Conservation (phyloP, 2,113 vertebrate genomes). For the Ellobius talpinus region DNA sequence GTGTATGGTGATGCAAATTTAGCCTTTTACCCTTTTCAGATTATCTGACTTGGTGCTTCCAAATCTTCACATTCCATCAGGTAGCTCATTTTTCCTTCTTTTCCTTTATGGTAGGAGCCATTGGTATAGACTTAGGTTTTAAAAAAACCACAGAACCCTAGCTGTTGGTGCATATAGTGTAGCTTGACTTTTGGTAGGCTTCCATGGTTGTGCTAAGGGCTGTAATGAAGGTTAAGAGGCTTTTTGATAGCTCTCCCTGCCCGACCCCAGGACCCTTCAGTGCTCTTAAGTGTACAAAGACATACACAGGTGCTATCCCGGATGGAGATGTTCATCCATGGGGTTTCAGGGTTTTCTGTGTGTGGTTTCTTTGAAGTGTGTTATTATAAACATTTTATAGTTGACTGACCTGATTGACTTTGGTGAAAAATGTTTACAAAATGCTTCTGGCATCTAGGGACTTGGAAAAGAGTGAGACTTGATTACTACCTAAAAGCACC, state of each 20-base stretch:
- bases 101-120: constrained; percentile 15
- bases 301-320: neutral
- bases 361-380: neutral
- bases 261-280: neutral
- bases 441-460: neutral
- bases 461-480: neutral
- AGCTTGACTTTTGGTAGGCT: neutral
- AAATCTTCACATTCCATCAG: neutral
- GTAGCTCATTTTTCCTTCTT: neutral
- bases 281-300: neutral
- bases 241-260: neutral
- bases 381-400: constrained; percentile 13
- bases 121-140: constrained; percentile 2
- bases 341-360: neutral
- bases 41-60: constrained; percentile 12
- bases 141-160: neutral
- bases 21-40: neutral
- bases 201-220: neutral
- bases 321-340: neutral
- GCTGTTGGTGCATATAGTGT: neutral
- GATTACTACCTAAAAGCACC: neutral
- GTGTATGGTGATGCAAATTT: neutral
- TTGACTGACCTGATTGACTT: neutral
- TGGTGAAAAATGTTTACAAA: constrained; percentile 10
- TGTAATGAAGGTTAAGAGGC: neutral